Conservation (phyloP, 2,113 vertebrate species). For the Chloebia gouldiae region DNA sequence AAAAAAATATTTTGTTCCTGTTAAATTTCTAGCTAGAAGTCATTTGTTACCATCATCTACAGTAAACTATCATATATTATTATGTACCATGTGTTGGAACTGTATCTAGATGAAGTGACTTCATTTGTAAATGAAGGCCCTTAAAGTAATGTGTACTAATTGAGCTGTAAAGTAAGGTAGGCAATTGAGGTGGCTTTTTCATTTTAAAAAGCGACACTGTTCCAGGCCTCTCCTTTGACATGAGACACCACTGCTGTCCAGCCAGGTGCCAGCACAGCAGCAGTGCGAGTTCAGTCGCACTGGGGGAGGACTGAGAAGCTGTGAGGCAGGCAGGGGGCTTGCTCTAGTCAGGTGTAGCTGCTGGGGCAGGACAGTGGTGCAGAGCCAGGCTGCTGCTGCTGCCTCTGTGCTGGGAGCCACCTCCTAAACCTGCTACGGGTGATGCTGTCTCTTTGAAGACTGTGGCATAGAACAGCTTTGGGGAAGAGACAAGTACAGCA, state of each 20-base stretch:
- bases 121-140: constrained; percentile 64
- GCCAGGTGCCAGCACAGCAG: not conserved
- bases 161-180: constrained; percentile 38
- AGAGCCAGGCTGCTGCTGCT: not conserved
- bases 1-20: constrained; percentile 27
- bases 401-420: not conserved
- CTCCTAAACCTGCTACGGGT: not conserved
- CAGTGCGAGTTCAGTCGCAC: not conserved
- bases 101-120: constrained; percentile 60
- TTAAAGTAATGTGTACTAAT: constrained; percentile 48
- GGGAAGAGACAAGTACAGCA: not conserved
- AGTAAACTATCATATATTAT: constrained; percentile 41
- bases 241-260: not conserved
- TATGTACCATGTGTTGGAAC: constrained; percentile 56
- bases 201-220: not conserved
- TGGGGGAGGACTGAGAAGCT: not conserved
- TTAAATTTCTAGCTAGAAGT: constrained; percentile 49
- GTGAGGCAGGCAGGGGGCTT: not conserved
- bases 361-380: not conserved
- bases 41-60: constrained; percentile 36
- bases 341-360: not conserved
- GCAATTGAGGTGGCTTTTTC: constrained; percentile 18
- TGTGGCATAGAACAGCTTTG: not conserved
- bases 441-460: not conserved
- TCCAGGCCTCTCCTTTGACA: not conserved